Conservation (phyloP, 2,113 vertebrate genomes). For the Calyptommatus sinebrachiatus region DNA sequence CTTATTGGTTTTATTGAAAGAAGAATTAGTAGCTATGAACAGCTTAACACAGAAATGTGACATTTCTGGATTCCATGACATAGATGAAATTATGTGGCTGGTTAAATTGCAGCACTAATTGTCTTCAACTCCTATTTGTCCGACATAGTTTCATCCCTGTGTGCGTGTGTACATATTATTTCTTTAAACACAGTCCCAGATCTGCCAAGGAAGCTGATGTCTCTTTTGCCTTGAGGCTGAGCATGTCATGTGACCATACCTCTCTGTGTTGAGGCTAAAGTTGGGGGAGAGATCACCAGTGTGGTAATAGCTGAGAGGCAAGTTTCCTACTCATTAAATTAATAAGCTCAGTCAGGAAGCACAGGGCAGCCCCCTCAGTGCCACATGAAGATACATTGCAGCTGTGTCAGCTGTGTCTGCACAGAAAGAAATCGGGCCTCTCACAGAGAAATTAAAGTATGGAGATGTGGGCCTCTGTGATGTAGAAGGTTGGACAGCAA, state of each 20-base stretch:
- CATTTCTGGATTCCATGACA: background rate
- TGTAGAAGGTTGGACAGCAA: background rate
- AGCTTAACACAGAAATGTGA: background rate
- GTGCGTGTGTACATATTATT: background rate
- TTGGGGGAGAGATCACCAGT: background rate
- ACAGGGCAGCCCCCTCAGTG: background rate
- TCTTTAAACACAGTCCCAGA: background rate
- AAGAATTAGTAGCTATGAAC: background rate
- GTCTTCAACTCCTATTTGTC: constrained; percentile 1
- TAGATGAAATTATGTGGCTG: background rate
- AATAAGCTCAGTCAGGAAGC: background rate
- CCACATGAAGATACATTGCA: background rate
- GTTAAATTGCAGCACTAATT: background rate
- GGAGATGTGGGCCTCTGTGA: background rate
- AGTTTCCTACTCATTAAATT: background rate
- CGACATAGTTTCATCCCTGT: background rate
- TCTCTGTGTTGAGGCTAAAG: background rate
- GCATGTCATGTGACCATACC: background rate
- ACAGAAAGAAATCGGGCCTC: background rate
- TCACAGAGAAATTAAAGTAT: background rate
- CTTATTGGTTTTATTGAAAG: background rate
- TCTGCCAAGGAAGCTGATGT: background rate
- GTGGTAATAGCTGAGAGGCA: background rate
- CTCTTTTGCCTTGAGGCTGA: background rate
- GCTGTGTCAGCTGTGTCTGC: background rate